Evolutionary conservation across 2,113 vertebrate genomes (phyloP), one percentile per base, ranked within the genome.

Genomic region (Anser brachyrhynchus): DNA sequence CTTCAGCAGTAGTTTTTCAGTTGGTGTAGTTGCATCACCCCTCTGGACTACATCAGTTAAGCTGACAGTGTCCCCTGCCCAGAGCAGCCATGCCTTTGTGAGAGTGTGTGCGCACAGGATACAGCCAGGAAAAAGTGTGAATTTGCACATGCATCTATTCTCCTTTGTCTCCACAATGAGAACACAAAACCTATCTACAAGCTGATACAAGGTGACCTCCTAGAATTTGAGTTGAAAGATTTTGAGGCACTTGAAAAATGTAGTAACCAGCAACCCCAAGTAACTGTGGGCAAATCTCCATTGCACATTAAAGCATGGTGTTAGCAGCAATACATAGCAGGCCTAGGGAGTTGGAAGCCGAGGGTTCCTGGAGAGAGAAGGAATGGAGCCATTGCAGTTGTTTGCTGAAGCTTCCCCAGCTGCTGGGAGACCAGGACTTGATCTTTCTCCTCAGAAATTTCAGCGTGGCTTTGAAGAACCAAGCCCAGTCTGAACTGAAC

Each of bases 321-420:
- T 13, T 51, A 81, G 55, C 8, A 67, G 18, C 15, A 29, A 20
- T 21, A 25, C 6, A 23, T 26, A 8, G n/a, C 67, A 65, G 13
- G 22, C 29, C 5, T 29, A 25, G 46, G 46, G 26, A 81, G 31
- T 12, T 91, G 61, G 51, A 85, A 77, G 21, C 21, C 26, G 17
- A 10, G 23, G 21, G 51, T 7, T 51, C 3, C 10, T 28, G 16
- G 17, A 21, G 9, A 0, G 0, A 64, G 25, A 62, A 72, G 13
- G 9, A n/a, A 13, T 7, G 29, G 18, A 44, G 13, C 12, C 28
- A 7, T 25, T 28, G 13, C 0, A 0, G 7, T 35, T 16, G 3
- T 1, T 9, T 37, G 28, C 14, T 55, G 14, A 16, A 46, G 25
- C 10, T 25, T 43, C 22, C 8, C 35, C 61, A 28, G 43, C 11